Base-by-base conservation (phyloP, 2,113 vertebrate species). In the Oryzias melastigma region DNA sequence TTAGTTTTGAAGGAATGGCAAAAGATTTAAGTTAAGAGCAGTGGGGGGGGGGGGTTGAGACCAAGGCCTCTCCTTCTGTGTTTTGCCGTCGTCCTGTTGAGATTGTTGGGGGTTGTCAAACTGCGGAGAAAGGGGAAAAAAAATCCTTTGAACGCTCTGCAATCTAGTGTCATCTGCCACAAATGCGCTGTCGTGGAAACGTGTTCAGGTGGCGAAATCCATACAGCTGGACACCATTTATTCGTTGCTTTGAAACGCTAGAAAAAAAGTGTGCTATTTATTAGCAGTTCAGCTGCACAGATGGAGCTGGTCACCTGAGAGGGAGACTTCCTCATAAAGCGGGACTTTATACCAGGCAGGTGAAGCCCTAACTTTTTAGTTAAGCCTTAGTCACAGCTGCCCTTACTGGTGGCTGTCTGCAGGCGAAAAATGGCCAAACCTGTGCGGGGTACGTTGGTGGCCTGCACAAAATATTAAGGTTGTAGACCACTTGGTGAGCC, bases 1-100 rank as follows among this genome's bases (percentile, higher is more conserved):
- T 93, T 91, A 91, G 88, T 68, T 78, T 86, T 80, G 71, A 84
- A 87, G 87, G 83, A 85, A 85, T 86, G 82, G 85, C 76, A 69
- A 77, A 77, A 81, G 87, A 77, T 86, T 82, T 80, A 62, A 69
- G 73, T 58, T 56, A 69, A 59, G 76, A 68, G 76, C 53, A 47
- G 71, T 3, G 66, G 81, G 64, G 35, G 29, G 8, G 7, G 29
- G 8, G 3, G 35, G 70, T 78, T 63, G 74, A 73, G 77, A 82
- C 62, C 43, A 49, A 71, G 79, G 73, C 65, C 20, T 75, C 71
- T 78, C 84, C 79, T 80, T 85, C 79, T 82, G 63, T 83, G 87
- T 87, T 78, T 83, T 85, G 89, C 87, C 84, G 87, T 88, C 87
- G 80, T 81, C 80, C 87, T 83, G 89, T 60, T 55, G 78, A 72